Base-by-base conservation (phyloP, 2,797 vertebrate species). In the Intellagama lesueurii region DNA sequence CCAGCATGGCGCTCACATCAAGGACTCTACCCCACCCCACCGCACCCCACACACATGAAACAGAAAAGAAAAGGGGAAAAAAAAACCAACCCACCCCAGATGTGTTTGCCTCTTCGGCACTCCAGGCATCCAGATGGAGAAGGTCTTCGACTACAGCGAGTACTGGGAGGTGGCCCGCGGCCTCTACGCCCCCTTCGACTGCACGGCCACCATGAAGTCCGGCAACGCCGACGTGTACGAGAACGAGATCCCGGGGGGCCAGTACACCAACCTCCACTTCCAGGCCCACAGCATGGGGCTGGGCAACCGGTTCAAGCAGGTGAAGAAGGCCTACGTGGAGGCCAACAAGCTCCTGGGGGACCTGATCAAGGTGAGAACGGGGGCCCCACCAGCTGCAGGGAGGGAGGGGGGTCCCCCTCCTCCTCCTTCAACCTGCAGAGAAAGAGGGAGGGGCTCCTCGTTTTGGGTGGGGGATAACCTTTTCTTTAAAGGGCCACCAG, bases 141-240 rank as follows among this genome's bases (percentile, higher is more conserved):
- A 97, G 7, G 99, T 99, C 3, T 99, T 98, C 44, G 99, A 99
- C 97, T 99, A 99, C 97, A 99, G 98, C 2, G 99, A 99, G 92
- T 99, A 99, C 94, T 99, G 99, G 99, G 99, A 99, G 94, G 98
- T 98, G 52, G 96, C 99, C 12, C 97, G 99, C 76, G 98, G 97
- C 0, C 97, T 99, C 75, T 99, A 99, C 1, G 97, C 99, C 4
- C 97, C 98, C 0, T 99, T 99, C 49, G 99, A 99, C 98, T 99
- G 99, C 97, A 99, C 99, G 0, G 98, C 99, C 95, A 99, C 99
- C 96, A 99, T 99, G 99, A 99, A 99, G 90, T 98, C 98, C 0
- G 99, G 99, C 86, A 99, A 99, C 77, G 97, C 99, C 0, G 99
- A 99, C 0, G 98, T 99, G 35, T 99, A 99, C 4, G 98, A 99